Conservation (phyloP, 2,113 vertebrate species). For the Eonycteris spelaea region DNA sequence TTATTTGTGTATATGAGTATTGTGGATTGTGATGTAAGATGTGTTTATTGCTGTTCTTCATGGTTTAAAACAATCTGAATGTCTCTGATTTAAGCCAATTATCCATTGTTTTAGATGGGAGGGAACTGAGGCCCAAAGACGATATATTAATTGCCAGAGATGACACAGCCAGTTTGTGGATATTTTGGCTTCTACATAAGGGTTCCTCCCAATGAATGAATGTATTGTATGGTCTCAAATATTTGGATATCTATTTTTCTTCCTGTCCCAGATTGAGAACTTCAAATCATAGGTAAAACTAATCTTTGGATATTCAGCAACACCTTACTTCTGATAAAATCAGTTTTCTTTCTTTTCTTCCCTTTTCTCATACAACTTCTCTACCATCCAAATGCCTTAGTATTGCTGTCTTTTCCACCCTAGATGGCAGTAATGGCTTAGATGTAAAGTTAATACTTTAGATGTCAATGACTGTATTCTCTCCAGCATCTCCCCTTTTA, state of each 20-base stretch:
- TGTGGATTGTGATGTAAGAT: background rate
- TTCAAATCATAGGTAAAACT: background rate
- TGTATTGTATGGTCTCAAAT: background rate
- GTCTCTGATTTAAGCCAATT: background rate
- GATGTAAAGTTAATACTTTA: background rate
- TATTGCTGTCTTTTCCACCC: slow-evolving; percentile 27
- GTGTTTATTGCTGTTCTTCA: background rate
- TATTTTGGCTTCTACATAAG: background rate
- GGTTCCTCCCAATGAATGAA: background rate
- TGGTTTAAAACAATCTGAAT: background rate
- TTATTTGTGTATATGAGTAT: background rate
- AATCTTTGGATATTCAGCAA: background rate
- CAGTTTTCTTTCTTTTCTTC: background rate
- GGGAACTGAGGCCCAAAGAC: background rate
- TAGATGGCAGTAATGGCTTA: slow-evolving; percentile 76
- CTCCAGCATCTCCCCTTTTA: background rate
- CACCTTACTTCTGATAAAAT: background rate
- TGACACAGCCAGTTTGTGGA: background rate
- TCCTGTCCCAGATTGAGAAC: background rate
- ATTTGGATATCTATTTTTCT: background rate
- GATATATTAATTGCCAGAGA: background rate
- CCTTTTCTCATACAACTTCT: background rate
- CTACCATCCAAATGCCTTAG: background rate
- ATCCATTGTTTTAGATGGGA: background rate
- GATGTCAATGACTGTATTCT: fast-evolving